phyloP scores from a whole-genome alignment of 2,797 vertebrate species.

The Pipistrellus pipistrellus region DNA sequence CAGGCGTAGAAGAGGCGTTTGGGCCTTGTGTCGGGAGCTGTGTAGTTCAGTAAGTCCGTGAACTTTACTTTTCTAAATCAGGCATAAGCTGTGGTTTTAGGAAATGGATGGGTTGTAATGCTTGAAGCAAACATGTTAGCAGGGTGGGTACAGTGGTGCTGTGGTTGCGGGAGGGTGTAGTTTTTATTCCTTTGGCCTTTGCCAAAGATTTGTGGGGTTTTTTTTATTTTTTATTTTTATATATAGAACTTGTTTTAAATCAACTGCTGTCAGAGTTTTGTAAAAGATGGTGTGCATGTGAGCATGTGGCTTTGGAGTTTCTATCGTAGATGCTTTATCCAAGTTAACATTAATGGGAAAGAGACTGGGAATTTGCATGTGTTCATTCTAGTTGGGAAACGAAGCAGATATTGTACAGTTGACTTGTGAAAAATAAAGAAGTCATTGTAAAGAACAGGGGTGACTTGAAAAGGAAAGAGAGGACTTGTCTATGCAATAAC shows the following conservation, averaged over 20 bases:
- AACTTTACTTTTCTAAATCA: constrained; percentile 82
- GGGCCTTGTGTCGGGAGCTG: constrained; percentile 76
- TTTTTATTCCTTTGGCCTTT: constrained; percentile 75
- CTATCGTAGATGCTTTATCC: background rate
- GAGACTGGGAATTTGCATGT: constrained; percentile 74
- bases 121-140: constrained; percentile 74
- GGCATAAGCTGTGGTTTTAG: constrained; percentile 83
- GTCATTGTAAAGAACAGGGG: constrained; percentile 80
- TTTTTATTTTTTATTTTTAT: constrained; percentile 16
- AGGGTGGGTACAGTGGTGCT: constrained; percentile 78
- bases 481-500: constrained; percentile 79
- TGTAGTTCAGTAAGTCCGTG: constrained; percentile 74
- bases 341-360: constrained; percentile 62
- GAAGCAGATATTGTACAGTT: constrained; percentile 74
- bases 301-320: constrained; percentile 6
- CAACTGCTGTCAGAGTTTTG: constrained; percentile 22
- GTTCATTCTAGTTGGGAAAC: constrained; percentile 82
- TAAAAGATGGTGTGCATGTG: rapidly evolving
- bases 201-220: constrained; percentile 64
- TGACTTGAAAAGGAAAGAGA: constrained; percentile 70
- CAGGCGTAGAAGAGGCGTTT: constrained; percentile 55
- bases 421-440: constrained; percentile 87
- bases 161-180: constrained; percentile 57
- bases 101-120: constrained; percentile 75
- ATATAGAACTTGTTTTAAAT: constrained; percentile 57